Evolutionary conservation across 1,140 invertebrate species (phyloP).

Genomic region (Pseudomyrmex dendroicus): DNA sequence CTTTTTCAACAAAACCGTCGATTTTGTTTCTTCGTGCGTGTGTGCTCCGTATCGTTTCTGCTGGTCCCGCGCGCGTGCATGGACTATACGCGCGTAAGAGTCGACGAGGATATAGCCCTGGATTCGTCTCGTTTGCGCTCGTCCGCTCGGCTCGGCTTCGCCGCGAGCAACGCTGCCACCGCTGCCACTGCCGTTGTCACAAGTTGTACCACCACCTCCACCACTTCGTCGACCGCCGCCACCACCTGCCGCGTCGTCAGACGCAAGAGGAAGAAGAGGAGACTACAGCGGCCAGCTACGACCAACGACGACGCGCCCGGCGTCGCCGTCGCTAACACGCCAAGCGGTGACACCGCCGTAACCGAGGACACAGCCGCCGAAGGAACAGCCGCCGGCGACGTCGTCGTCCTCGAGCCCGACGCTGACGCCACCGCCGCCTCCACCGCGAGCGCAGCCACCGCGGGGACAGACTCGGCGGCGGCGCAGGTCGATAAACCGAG

Average conservation of each 20-base stretch:
- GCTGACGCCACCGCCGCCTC: background rate
- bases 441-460: constrained; percentile 13
- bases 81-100: constrained; percentile 72
- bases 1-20: background rate
- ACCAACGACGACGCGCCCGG: constrained; percentile 67
- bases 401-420: constrained; percentile 19
- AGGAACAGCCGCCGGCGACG: constrained; percentile 15
- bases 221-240: constrained; percentile 52
- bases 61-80: constrained; percentile 66
- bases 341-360: background rate
- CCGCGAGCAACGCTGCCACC: constrained; percentile 49
- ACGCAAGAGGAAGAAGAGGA: constrained; percentile 69
- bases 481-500: constrained; percentile 38
- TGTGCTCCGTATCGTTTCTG: constrained; percentile 51
- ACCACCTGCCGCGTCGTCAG: constrained; percentile 59
- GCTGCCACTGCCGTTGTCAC: background rate
- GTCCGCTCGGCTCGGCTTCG: constrained; percentile 68
- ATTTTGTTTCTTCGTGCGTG: constrained; percentile 56
- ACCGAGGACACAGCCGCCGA: background rate
- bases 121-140: constrained; percentile 71
- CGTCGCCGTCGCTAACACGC: constrained; percentile 39
- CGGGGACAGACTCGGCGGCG: constrained; percentile 16
- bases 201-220: constrained; percentile 7
- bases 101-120: constrained; percentile 72
- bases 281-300: constrained; percentile 55